Evolutionary conservation across 2,113 vertebrate species (phyloP), one percentile per base, ranked within the genome.

Genomic region (Geococcyx californianus): DNA sequence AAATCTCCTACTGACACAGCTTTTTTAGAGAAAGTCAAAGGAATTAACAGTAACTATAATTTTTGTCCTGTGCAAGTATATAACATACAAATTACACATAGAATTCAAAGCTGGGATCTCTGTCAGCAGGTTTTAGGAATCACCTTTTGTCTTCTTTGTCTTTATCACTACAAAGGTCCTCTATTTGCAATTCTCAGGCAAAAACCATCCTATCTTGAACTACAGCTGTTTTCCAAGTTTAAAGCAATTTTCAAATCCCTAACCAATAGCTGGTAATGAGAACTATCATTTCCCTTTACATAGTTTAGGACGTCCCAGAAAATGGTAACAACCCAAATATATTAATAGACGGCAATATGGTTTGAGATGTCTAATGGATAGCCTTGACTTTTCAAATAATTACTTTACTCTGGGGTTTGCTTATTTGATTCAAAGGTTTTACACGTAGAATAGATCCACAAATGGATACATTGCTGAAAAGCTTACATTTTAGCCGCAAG

Each of bases 111-210:
- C 28, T 76, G 33, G 74, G 64, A 82, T 91, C 33, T 93, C 80
- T 93, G 58, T 93, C 80, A 96, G 83, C 34, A 94, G 60, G 52
- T 74, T 94, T 85, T 66, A 95, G 86, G 72, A 97, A 91, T 83
- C 51, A 84, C 14, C 11, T 91, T 95, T 96, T 75, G 70, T 89
- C 38, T 67, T 64, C 26, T 44, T 75, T 75, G 40, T 52, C 44
- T 84, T 87, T 52, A 84, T 23, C 79, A 74, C 55, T 72, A 68
- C 42, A 38, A 73, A 81, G 16, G 74, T 21, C n/a, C 52, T 88
- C 93, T n/a, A 70, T 26, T 66, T 54, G 28, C 13, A 83, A 16
- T 52, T 45, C 51, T 84, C 23, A 58, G 34, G 40, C 52, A 79
- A 55, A 1, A 16, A 80, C 45, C 44, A 87, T 63, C 21, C 62